Evolutionary conservation across 1,140 invertebrate genomes (phyloP), one percentile per base, ranked within the genome.

Genomic region (Spodoptera litura): DNA sequence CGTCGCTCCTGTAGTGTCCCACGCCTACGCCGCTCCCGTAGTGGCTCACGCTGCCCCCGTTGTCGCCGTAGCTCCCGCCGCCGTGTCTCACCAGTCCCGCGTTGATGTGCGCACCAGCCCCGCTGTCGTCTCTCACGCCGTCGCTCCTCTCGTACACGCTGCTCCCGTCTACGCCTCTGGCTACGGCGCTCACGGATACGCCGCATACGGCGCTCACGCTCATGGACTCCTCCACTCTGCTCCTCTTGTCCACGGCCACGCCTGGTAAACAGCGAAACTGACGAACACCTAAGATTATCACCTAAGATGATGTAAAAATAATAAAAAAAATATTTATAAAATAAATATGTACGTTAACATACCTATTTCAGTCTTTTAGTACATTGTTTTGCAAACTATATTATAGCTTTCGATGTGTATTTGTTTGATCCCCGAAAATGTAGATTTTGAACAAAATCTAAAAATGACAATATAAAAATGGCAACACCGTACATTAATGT

Each of bases 71-170:
- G 82, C 84, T 31, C 82, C 88, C 52, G 79, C 85, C 15, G 87
- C 86, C 35, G 92, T 94, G 2, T 95, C 94, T 0, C 93, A 95
- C 66, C 93, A 95, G 79, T 93, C 93, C 78, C 91, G 88, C 49
- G 86, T 87, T 10, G 88, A 89, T 53, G 82, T 88, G 12, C 81
- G 91, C 86, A 84, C 86, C 62, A 85, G 90, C 38, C 88, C 91
- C 53, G 88, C 89, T 44, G 79, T 93, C 12, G 86, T 84, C 2
- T 71, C 81, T 38, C 84, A 85, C 78, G 75, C 75, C 68, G 81
- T 80, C 51, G 71, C 78, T 58, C 78, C 85, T 0, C 80, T 81
- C 62, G 51, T 79, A 10, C 74, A 83, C 55, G 82, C 78, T 61
- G 74, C 79, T 64, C 83, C 83, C 11, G 76, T 81, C 52, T 73